Evolutionary conservation across 2,113 vertebrate species (phyloP).

Genomic region (Aix galericulata): DNA sequence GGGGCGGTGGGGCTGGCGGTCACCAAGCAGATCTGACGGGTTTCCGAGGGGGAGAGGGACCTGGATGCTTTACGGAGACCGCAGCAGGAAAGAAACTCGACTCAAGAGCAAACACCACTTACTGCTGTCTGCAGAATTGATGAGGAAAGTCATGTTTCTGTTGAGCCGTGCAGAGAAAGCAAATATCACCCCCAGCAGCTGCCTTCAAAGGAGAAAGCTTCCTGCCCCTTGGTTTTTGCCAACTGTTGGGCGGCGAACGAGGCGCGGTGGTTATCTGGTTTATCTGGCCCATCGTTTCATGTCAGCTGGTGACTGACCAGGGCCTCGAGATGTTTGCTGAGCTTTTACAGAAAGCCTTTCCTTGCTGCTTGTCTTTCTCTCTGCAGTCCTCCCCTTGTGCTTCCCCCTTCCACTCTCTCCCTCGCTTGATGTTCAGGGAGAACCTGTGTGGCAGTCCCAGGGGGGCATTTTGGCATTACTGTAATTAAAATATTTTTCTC

Average conservation of each 20-base stretch:
- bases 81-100: not conserved
- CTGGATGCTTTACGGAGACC: not conserved
- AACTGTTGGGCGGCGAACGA: accelerated
- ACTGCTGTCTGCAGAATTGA: not conserved
- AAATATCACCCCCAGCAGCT: not conserved
- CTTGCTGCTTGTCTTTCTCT: not conserved
- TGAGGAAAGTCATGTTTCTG: constrained; percentile 18
- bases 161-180: constrained; percentile 17
- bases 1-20: not conserved
- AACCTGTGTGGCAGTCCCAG: not conserved
- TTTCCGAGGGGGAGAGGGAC: not conserved
- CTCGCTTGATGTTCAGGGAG: not conserved
- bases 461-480: not conserved
- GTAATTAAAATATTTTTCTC: constrained; percentile 76
- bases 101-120: not conserved
- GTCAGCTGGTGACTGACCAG: not conserved
- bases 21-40: accelerated
- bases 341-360: not conserved
- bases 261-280: not conserved
- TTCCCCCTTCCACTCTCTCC: not conserved
- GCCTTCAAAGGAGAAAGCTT: not conserved
- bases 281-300: accelerated
- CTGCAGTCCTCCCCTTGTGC: not conserved
- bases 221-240: not conserved
- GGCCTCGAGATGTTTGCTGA: not conserved